Evolutionary conservation across 2,888 invertebrate genomes (phyloP), one percentile per base, ranked within the genome.

Genomic region (Cephus pygmeus): DNA sequence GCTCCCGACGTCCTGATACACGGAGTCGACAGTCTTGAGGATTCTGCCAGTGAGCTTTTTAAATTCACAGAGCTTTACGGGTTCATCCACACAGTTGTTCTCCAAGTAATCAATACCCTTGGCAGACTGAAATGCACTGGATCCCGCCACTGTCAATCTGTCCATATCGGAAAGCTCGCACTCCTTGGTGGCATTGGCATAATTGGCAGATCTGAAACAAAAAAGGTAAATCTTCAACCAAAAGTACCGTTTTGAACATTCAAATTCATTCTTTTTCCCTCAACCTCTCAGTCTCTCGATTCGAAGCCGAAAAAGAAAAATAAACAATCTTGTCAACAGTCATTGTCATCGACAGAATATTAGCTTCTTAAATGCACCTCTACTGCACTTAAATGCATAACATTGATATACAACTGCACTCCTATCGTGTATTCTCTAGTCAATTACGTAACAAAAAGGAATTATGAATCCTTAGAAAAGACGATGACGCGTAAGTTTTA

Each of bases 41-140:
- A 98, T 98, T 87, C 97, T 95, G 23, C 97, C 97, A 71, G 94
- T 94, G 91, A 97, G 94, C 90, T 97, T 96, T 92, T 97, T 97
- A 93, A 98, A 98, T 92, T 98, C 98, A 92, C 98, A 98, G 82
- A 98, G 93, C 91, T 97, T 97, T 75, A 97, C 97, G n/a, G 98
- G 97, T 89, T 98, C 98, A 88, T 97, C 97, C 68, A 97, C 97
- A 92, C 97, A 98, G 91, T 97, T 97, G 92, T 97, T 98, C 92
- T 98, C 97, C 92, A 98, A 94, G 92, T 97, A 98, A 90, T 98
- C 97, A 88, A 94, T 91, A 34, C 93, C 93, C 80, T 92, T 92
- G 6, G 93, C 91, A 3, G 91, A 85, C 90, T 95, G 95, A 92
- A 97, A 96, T 84, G 95, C 94, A 87, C 93, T 95, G 78, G 96